Evolutionary conservation across 2,888 invertebrate species (phyloP).

Genomic region (Uloborus plumipes): DNA sequence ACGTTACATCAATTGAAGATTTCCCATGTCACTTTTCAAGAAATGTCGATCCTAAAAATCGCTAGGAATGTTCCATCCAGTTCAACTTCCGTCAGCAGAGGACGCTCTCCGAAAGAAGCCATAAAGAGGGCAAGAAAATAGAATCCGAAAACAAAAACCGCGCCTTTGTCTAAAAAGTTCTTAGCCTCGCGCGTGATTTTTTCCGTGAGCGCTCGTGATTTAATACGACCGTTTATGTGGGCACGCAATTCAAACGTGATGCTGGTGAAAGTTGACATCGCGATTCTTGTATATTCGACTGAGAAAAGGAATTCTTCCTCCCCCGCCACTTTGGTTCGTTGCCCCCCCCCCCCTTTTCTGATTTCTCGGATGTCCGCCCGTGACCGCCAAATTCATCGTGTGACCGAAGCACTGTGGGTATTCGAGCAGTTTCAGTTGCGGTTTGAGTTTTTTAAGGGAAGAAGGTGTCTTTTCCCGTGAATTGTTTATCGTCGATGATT

Average conservation of each 20-base stretch:
- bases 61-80: no score
- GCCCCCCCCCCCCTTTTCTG: background rate
- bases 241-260: slow-evolving; percentile 51
- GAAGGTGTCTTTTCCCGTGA: no score
- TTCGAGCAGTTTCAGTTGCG: background rate
- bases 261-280: slow-evolving; percentile 52
- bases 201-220: slow-evolving; percentile 25
- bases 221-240: slow-evolving; percentile 36
- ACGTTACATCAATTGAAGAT: no score
- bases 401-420: background rate
- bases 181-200: slow-evolving; percentile 26
- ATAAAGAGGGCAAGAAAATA: slow-evolving; percentile 13
- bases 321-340: background rate
- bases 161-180: slow-evolving; percentile 38
- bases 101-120: background rate
- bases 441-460: background rate
- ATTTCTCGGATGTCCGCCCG: slow-evolving; percentile 45
- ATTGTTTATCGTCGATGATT: no score
- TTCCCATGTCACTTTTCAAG: no score
- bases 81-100: no score
- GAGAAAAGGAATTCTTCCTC: slow-evolving; percentile 13
- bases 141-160: slow-evolving; percentile 36
- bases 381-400: slow-evolving; percentile 23
- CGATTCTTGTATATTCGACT: slow-evolving; percentile 9
- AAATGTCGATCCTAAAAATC: no score